These are phyloP conservation scores for Eubasilissa regina DNA, from an alignment of 1,140 invertebrate species.

Conservation along the genomic window DNA sequence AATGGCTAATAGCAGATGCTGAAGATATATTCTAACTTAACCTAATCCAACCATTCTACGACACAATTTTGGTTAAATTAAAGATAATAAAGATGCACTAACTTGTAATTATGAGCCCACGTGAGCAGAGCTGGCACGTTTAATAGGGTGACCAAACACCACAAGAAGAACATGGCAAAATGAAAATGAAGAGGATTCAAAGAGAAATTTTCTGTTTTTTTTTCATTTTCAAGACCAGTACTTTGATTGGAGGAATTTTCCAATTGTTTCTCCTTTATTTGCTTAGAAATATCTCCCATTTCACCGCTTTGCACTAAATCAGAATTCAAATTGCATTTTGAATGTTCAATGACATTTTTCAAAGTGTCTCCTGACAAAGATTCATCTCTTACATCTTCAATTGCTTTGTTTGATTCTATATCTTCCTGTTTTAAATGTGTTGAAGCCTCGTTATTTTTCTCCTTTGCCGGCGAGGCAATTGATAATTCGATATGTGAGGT, in stretches of 20 bases:
- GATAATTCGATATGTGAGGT: not conserved
- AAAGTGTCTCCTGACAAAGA: not conserved
- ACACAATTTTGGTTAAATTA: not conserved
- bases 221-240: conserved; percentile 48
- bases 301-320: conserved; percentile 15
- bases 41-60: no score
- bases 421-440: no score
- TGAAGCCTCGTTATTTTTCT: no score
- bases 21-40: no score
- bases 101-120: conserved; percentile 78
- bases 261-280: not conserved
- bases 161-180: conserved; percentile 75
- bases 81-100: conserved; percentile 62
- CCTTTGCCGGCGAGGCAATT: no score
- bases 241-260: conserved; percentile 42
- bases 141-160: conserved; percentile 70
- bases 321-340: not conserved
- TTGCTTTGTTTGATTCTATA: not conserved
- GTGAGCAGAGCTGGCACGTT: conserved; percentile 74
- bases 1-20: no score
- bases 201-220: conserved; percentile 62
- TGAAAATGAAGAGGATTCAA: conserved; percentile 74
- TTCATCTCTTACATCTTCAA: not conserved
- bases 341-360: not conserved
- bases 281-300: not conserved